Base-by-base conservation (phyloP, 2,113 vertebrate genomes). In the Dermatemys mawii region DNA sequence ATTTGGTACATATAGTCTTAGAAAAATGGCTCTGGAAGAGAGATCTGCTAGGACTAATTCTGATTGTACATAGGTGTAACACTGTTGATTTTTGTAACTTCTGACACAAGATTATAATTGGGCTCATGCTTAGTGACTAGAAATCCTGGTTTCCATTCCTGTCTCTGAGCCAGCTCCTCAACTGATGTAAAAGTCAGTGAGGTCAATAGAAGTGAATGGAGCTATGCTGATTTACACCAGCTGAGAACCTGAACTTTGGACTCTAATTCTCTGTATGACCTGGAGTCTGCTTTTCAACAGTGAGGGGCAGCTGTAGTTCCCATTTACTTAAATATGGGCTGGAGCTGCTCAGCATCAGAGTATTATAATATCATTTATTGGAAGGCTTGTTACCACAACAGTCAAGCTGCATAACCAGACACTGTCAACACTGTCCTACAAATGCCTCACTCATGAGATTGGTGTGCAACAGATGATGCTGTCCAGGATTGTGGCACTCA, bases 301-400 rank as follows among this genome's bases (percentile, higher is more conserved):
- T 0, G 4, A 19, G 0, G 1, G 57, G 86, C 53, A 63, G 46
- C 0, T 78, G 67, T 51, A 24, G 13, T 21, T 67, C 49, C 19
- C 29, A 1, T 0, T 0, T 53, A 51, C 44, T 84, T 35, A 2
- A 6, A 11, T 73, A 6, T 6, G 6, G 49, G 51, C 29, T 54
- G 78, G 67, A 41, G 44, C 3, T 50, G 29, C 24, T 27, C n/a
- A 38, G 44, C 13, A 12, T 49, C 49, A 60, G 38, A 4, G 73
- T 14, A 5, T 1, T n/a, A 85, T 13, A 7, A 16, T 10, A 5
- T 48, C 76, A n/a, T 60, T 12, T 87, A 75, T 2, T 46, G 55
- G 29, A 81, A 48, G 48, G 48, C 3, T 35, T 35, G 46, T 81
- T 38, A 70, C 76, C 17, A 38, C 29, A 6, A 11, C 63, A 55